Conservation (phyloP, 2,888 invertebrate species). For the Rhagonycha lutea region DNA sequence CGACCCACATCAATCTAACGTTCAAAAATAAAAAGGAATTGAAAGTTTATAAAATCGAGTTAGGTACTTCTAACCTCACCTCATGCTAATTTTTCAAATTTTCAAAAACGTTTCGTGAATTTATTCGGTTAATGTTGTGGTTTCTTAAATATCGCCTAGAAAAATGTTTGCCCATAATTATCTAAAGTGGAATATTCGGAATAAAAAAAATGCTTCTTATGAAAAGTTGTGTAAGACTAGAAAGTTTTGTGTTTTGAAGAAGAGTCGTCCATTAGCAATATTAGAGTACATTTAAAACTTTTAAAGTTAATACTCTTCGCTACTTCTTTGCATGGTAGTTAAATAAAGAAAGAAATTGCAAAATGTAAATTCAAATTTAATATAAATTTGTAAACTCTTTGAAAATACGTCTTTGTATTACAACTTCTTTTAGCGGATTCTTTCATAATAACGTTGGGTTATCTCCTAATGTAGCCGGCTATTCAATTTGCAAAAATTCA, state of each 20-base stretch:
- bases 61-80: neutral
- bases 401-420: slow-evolving; percentile 13
- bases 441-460: slow-evolving; percentile 20
- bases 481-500: slow-evolving; percentile 23
- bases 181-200: neutral
- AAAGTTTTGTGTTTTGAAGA: slow-evolving; percentile 21
- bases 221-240: slow-evolving; percentile 4
- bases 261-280: slow-evolving; percentile 41
- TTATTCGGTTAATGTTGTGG: too few relatives aligned
- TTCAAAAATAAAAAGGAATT: neutral
- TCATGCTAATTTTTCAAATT: too few relatives aligned
- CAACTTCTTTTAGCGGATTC: slow-evolving; percentile 17
- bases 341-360: slow-evolving; percentile 2
- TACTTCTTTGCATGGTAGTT: neutral
- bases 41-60: neutral
- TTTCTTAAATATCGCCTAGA: neutral
- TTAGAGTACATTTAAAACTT: slow-evolving; percentile 33
- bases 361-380: slow-evolving; percentile 17
- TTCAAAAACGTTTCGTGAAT: too few relatives aligned
- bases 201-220: neutral
- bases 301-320: slow-evolving; percentile 1
- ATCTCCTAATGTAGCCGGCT: slow-evolving; percentile 22
- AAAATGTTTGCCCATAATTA: neutral
- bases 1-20: neutral
- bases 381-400: slow-evolving; percentile 7